A percentile compares a stretch with the other conserved stretches of the same genome.
Conservation (phyloP, 2,797 vertebrate genomes). For the Danio kyathit region DNA sequence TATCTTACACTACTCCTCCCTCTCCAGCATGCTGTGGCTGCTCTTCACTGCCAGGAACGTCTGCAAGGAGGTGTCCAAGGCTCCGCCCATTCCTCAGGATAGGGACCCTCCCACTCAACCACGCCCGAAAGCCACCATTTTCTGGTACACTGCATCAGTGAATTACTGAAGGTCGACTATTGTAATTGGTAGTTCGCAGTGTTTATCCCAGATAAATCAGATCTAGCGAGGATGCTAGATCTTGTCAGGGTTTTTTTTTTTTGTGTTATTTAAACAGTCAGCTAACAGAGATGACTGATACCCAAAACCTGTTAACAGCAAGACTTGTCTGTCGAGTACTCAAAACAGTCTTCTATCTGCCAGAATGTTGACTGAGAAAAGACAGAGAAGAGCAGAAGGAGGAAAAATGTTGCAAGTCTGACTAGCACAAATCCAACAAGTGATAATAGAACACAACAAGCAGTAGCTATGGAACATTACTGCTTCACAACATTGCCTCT, state of each 20-base stretch:
- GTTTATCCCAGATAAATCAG: too few species aligned
- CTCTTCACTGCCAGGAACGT: slow-evolving; percentile 91
- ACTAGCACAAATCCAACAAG: too few species aligned
- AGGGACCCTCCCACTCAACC: slow-evolving; percentile 74
- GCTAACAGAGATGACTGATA: not conserved
- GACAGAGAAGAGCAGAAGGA: not conserved
- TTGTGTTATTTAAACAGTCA: not conserved
- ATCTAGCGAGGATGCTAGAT: not conserved
- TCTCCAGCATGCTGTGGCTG: slow-evolving; percentile 95
- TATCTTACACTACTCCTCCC: slow-evolving; percentile 89
- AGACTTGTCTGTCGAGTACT: not conserved
- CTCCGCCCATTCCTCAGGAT: slow-evolving; percentile 79
- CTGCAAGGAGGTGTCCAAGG: slow-evolving; percentile 91
- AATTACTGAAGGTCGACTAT: not conserved
- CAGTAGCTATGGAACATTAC: too few species aligned
- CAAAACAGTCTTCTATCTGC: not conserved
- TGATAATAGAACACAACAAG: too few species aligned
- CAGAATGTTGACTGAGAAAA: not conserved
- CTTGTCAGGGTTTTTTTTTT: not conserved
- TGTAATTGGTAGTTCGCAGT: not conserved
- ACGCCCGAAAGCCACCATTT: slow-evolving; percentile 67
- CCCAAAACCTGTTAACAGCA: not conserved
- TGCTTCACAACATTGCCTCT: too few species aligned
- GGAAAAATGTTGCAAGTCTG: not conserved
- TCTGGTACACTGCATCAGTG: slow-evolving; percentile 69